A percentile compares a stretch with the other conserved stretches of the same genome.
phyloP scores from a whole-genome alignment of 2,888 invertebrate genomes.

The Spialia ferax region DNA sequence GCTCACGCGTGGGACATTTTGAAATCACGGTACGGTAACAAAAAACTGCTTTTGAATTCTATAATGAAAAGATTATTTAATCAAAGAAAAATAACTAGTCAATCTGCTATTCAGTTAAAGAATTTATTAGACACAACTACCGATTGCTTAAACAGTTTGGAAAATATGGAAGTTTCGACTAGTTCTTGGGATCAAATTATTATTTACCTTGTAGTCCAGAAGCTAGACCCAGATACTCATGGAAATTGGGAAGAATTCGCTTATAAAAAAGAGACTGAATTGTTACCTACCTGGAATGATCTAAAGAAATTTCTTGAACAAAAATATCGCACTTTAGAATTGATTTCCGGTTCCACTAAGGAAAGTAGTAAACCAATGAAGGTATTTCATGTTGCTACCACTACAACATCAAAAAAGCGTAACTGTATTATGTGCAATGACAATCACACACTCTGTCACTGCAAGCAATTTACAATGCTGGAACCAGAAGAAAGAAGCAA shows the following conservation, averaged over 20 bases:
- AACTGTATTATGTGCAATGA: constrained; percentile 7
- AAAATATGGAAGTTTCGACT: constrained; percentile 10
- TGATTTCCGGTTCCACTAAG: background rate
- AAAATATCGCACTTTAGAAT: constrained; percentile 40
- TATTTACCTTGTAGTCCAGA: constrained; percentile 45
- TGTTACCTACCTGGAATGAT: constrained; percentile 37
- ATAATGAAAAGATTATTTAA: constrained; percentile 45
- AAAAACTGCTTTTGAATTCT: constrained; percentile 43
- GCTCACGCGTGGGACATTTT: constrained; percentile 42
- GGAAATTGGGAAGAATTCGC: constrained; percentile 44
- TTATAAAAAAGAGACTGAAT: constrained; percentile 13
- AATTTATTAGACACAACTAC: constrained; percentile 44
- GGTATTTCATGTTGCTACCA: constrained; percentile 29
- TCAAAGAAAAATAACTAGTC: constrained; percentile 42
- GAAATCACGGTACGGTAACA: constrained; percentile 44
- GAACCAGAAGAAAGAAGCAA: constrained; percentile 17
- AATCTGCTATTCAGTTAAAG: constrained; percentile 45
- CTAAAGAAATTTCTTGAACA: constrained; percentile 36
- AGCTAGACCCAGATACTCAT: constrained; percentile 46
- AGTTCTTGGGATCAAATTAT: constrained; percentile 46
- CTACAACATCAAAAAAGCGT: constrained; percentile 4
- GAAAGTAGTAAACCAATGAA: constrained; percentile 7
- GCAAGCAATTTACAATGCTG: constrained; percentile 20
- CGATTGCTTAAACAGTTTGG: constrained; percentile 33
- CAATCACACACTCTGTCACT: constrained; percentile 23